A percentile compares a stretch with the other conserved stretches of the same genome.
These are phyloP conservation scores for Actinopyga echinites DNA, from an alignment of 53 echinoderm and acorn worm genomes.

Conservation along the genomic window DNA sequence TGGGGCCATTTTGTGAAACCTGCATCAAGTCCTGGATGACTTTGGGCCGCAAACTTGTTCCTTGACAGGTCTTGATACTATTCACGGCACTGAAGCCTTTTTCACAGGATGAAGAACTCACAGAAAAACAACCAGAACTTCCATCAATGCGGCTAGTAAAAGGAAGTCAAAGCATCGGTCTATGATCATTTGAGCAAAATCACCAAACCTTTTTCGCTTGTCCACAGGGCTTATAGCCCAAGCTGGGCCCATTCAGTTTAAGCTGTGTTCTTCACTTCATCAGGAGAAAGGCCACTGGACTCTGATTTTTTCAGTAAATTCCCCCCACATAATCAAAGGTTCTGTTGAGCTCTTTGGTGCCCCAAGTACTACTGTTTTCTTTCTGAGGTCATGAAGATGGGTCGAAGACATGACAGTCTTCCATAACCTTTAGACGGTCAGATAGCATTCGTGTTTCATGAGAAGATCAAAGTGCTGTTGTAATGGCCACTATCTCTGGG, in stretches of 20 bases:
- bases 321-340: not conserved
- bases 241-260: not conserved
- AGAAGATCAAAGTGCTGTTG: not conserved
- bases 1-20: not conserved
- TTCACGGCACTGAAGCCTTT: not conserved
- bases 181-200: not conserved
- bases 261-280: not conserved
- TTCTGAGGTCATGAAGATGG: not conserved
- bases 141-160: not conserved
- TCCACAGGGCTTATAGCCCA: not conserved
- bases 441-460: not conserved
- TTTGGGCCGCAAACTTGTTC: not conserved
- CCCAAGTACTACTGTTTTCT: too few relatives aligned
- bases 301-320: not conserved
- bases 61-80: not conserved
- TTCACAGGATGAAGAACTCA: slow-evolving; percentile 14
- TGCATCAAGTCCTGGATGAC: slow-evolving; percentile 4
- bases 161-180: not conserved
- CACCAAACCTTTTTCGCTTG: not conserved
- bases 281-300: not conserved
- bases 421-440: not conserved
- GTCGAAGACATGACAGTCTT: slow-evolving; percentile 26
- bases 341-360: too few relatives aligned
- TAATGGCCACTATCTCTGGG: not conserved
- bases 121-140: not conserved